phyloP scores from a whole-genome alignment of 1,140 invertebrate species.

The Eueides isabella region DNA sequence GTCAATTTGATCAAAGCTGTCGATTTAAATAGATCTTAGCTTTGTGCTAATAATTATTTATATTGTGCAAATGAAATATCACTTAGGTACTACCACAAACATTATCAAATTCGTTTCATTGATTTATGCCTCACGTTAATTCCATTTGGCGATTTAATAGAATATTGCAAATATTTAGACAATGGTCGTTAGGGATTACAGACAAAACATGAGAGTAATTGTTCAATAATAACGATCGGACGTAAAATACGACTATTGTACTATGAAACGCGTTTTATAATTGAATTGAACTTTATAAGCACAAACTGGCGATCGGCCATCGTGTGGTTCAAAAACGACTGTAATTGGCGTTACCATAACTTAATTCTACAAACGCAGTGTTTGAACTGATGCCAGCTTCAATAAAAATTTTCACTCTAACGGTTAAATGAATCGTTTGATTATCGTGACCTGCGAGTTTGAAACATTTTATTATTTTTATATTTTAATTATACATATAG shows the following conservation, averaged over 20 bases:
- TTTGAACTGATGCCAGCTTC: slow-evolving; percentile 66
- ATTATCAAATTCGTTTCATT: background rate
- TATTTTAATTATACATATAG: background rate
- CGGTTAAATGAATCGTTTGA: background rate
- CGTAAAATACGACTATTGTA: background rate
- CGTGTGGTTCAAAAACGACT: slow-evolving; percentile 69
- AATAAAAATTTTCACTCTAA: slow-evolving; percentile 6
- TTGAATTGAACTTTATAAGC: slow-evolving; percentile 54
- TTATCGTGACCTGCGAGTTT: background rate
- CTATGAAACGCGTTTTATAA: slow-evolving; percentile 34
- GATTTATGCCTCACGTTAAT: background rate
- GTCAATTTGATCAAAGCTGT: too few relatives aligned
- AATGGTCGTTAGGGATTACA: slow-evolving; percentile 10
- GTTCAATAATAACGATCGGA: slow-evolving; percentile 10
- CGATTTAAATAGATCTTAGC: too few relatives aligned
- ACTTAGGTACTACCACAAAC: background rate
- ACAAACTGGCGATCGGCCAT: slow-evolving; percentile 69
- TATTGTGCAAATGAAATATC: background rate
- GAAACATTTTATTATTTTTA: background rate
- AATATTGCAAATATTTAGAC: slow-evolving; percentile 18
- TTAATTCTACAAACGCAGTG: slow-evolving; percentile 73
- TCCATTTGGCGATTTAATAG: slow-evolving; percentile 11
- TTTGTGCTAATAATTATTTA: background rate
- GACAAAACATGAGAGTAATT: slow-evolving; percentile 14
- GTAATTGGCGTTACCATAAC: slow-evolving; percentile 74